These are phyloP conservation scores for Nibea coibor DNA, from an alignment of 2,113 vertebrate species.

Conservation along the genomic window DNA sequence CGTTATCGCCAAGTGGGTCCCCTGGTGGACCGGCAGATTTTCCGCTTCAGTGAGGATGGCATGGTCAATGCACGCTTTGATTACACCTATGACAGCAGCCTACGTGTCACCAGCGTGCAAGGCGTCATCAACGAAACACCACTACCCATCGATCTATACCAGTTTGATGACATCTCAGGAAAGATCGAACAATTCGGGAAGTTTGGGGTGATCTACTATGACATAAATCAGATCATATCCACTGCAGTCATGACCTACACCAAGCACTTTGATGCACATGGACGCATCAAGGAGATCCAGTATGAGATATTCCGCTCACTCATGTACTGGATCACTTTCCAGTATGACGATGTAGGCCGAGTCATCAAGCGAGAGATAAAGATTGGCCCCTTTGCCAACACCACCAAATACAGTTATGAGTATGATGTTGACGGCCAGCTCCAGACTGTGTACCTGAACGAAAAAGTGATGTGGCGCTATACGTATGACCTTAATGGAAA, in stretches of 20 bases:
- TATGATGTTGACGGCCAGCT: slow-evolving; percentile 98
- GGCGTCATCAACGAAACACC: slow-evolving; percentile 98
- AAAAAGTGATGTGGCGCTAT: slow-evolving; percentile 97
- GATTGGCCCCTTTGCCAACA: slow-evolving; percentile 97
- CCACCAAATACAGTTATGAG: slow-evolving; percentile 96
- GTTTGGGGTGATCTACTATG: slow-evolving; percentile 98
- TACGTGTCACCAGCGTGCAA: slow-evolving; percentile 97
- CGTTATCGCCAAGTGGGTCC: slow-evolving; percentile 97
- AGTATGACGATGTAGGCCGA: slow-evolving; percentile 95
- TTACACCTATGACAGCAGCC: slow-evolving; percentile 98
- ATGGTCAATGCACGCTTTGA: slow-evolving; percentile 99
- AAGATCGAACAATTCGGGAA: slow-evolving; percentile 99
- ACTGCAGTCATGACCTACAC: slow-evolving; percentile 99
- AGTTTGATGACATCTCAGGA: slow-evolving; percentile 99
- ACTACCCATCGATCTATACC: slow-evolving; percentile 96
- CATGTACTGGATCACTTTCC: slow-evolving; percentile 99
- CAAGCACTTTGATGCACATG: slow-evolving; percentile 96
- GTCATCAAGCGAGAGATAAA: slow-evolving; percentile 96
- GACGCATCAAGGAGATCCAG: slow-evolving; percentile 97
- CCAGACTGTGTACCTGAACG: slow-evolving; percentile 95
- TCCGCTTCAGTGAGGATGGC: slow-evolving; percentile 97
- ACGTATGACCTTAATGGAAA: slow-evolving; percentile 99
- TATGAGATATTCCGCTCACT: slow-evolving; percentile 97
- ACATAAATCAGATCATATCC: slow-evolving; percentile 99
- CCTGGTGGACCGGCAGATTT: slow-evolving; percentile 96